phyloP scores from a whole-genome alignment of 2,888 invertebrate species.

The Plagodis dolabraria region DNA sequence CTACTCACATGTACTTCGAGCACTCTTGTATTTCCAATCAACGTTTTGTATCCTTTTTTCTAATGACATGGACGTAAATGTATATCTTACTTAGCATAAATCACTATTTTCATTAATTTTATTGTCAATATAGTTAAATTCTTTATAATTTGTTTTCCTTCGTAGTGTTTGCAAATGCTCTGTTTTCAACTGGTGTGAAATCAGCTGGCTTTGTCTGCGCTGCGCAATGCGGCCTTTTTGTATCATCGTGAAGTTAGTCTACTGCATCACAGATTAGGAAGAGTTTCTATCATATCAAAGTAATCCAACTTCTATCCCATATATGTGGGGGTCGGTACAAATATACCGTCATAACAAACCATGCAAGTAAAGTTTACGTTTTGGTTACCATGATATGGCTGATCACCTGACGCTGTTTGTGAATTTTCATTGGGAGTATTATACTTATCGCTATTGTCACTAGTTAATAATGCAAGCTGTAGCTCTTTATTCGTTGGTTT shows the following conservation, averaged over 20 bases:
- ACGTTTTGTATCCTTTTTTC: too few relatives aligned
- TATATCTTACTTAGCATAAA: too few relatives aligned
- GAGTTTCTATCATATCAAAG: conserved; percentile 3
- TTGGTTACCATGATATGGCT: too few relatives aligned
- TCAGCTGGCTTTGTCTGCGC: conserved; percentile 54
- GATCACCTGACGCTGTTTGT: too few relatives aligned
- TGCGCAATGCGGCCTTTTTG: conserved; percentile 67
- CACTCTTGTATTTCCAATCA: neutral
- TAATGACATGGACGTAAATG: too few relatives aligned
- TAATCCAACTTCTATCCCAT: too few relatives aligned
- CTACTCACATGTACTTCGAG: neutral
- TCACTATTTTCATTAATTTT: conserved; percentile 9
- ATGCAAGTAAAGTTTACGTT: too few relatives aligned
- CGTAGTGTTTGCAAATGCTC: conserved; percentile 35
- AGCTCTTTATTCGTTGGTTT: too few relatives aligned
- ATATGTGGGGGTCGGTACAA: too few relatives aligned
- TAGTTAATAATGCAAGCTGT: too few relatives aligned
- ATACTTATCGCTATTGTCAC: too few relatives aligned
- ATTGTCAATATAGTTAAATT: conserved; percentile 32
- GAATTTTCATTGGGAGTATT: too few relatives aligned
- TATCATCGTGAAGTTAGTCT: conserved; percentile 56
- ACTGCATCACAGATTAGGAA: conserved; percentile 44
- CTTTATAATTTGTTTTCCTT: conserved; percentile 37
- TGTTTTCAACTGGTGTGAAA: conserved; percentile 55
- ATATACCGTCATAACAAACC: neutral